Conservation (phyloP, 53 echinoderm and acorn worm species). For the Echinometra lucunter region DNA sequence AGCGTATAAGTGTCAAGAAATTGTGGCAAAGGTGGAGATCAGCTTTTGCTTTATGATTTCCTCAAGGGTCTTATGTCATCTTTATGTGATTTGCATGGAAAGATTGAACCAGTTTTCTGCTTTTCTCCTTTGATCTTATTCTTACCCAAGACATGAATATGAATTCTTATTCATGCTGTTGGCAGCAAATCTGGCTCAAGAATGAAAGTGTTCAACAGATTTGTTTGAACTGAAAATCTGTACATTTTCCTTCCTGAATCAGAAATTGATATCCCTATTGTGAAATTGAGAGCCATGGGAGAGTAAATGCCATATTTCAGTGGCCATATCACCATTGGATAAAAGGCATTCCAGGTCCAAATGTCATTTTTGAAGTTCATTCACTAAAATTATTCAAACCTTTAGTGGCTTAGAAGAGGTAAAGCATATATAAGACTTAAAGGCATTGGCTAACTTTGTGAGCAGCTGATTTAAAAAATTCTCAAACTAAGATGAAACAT, state of each 20-base stretch:
- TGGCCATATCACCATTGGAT: background rate
- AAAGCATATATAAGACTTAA: background rate
- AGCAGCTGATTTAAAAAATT: too few species aligned
- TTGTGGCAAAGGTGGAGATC: background rate
- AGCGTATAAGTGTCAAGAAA: background rate
- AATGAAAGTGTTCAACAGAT: background rate
- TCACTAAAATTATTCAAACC: too few species aligned
- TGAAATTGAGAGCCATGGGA: background rate
- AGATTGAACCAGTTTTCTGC: background rate
- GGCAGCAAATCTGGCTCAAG: background rate
- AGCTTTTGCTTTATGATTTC: background rate
- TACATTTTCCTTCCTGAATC: background rate
- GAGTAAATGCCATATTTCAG: too few species aligned
- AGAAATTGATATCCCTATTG: background rate
- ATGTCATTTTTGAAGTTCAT: too few species aligned
- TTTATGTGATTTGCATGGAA: background rate
- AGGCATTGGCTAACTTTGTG: background rate
- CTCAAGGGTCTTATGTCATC: background rate
- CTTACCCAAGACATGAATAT: background rate
- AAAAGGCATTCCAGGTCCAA: background rate
- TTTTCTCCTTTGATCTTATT: background rate
- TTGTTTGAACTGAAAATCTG: background rate
- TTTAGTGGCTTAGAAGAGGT: too few species aligned
- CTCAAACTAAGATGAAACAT: too few species aligned
- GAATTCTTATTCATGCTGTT: background rate